Evolutionary conservation across 2,113 vertebrate genomes (phyloP).

Genomic region (Hippocampus abdominalis): DNA sequence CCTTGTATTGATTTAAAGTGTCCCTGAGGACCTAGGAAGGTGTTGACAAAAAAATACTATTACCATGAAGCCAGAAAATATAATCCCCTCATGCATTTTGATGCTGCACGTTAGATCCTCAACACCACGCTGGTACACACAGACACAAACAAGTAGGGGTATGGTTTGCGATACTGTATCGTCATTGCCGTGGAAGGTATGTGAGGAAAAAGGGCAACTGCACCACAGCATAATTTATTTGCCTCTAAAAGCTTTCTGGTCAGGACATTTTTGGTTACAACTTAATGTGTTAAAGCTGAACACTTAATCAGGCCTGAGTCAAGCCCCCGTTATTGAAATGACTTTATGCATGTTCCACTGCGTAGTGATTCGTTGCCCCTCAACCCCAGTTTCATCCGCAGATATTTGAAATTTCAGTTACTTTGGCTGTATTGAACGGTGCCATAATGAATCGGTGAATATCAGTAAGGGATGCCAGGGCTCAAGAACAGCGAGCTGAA

Average conservation of each 20-base stretch:
- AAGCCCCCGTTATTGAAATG: conserved; percentile 31
- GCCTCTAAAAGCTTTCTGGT: conserved; percentile 14
- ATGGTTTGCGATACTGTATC: background rate
- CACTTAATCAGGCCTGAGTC: conserved; percentile 19
- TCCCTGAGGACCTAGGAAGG: too few species aligned
- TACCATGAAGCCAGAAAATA: too few species aligned
- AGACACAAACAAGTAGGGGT: background rate
- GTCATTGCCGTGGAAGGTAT: conserved; percentile 24
- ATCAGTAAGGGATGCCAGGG: conserved; percentile 15
- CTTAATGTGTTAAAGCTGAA: conserved; percentile 17
- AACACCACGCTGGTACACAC: background rate
- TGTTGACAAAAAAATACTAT: too few species aligned
- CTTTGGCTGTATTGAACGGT: background rate
- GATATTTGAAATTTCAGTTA: background rate
- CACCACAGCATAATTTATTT: conserved; percentile 20
- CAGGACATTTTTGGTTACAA: conserved; percentile 11
- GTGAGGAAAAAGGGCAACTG: background rate
- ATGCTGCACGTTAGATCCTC: background rate
- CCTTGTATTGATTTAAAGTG: too few species aligned
- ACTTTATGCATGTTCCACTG: conserved; percentile 40
- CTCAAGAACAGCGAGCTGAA: conserved; percentile 16
- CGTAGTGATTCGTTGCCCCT: conserved; percentile 16
- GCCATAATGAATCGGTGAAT: background rate
- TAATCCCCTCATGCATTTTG: background rate
- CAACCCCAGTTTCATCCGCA: conserved; percentile 6